Percentiles rank a stretch among this genome's conserved stretches.
phyloP scores from a whole-genome alignment of 1,140 invertebrate species.

The Pseudomyrmex concolor region DNA sequence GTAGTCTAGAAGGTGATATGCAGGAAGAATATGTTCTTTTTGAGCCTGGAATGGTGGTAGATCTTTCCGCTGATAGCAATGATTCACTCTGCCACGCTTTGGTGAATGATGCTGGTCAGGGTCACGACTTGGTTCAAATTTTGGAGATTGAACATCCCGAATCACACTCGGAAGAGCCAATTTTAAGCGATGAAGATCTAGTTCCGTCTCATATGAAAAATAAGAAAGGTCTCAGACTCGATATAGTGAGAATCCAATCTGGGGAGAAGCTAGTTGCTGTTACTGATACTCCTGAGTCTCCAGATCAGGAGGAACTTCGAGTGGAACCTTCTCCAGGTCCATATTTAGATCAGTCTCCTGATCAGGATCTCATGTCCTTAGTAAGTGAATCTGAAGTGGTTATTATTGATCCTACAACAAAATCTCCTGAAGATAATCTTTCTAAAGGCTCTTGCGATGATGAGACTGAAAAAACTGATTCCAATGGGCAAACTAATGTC shows the following conservation, averaged over 20 bases:
- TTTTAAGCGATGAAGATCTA: constrained; percentile 80
- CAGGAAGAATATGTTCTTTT: constrained; percentile 88
- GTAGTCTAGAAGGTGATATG: constrained; percentile 86
- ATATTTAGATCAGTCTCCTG: constrained; percentile 79
- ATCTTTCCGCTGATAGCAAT: constrained; percentile 86
- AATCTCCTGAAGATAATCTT: constrained; percentile 87
- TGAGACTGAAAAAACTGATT: constrained; percentile 85
- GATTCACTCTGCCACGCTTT: constrained; percentile 86
- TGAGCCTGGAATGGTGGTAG: constrained; percentile 87
- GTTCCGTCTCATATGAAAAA: constrained; percentile 75
- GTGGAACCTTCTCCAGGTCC: constrained; percentile 83
- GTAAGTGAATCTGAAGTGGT: constrained; percentile 87
- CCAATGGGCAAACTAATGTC: constrained; percentile 73
- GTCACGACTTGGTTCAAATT: constrained; percentile 83
- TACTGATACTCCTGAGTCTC: constrained; percentile 85
- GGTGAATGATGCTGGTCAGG: constrained; percentile 79
- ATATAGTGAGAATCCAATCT: constrained; percentile 78
- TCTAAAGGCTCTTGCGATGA: constrained; percentile 88
- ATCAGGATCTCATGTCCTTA: constrained; percentile 83
- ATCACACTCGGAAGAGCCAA: constrained; percentile 77
- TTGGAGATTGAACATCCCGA: constrained; percentile 82
- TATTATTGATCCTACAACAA: constrained; percentile 86
- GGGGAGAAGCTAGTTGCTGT: constrained; percentile 79
- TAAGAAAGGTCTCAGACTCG: constrained; percentile 80
- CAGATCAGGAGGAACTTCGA: constrained; percentile 85